Evolutionary conservation across 2,888 invertebrate species (phyloP).

Genomic region (Sinohyriopsis cumingii): DNA sequence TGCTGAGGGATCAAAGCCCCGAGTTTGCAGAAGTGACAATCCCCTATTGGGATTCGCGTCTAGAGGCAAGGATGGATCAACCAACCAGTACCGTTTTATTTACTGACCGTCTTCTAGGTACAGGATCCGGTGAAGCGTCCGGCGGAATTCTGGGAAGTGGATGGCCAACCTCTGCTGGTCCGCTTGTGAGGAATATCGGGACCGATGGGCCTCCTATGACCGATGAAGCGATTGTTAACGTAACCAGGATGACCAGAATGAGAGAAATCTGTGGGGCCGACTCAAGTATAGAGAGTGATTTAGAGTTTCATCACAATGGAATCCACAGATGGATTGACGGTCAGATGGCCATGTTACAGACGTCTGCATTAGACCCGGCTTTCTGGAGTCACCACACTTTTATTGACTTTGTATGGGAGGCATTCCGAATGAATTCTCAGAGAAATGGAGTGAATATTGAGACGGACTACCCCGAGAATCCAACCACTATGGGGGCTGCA

Average conservation of each 20-base stretch:
- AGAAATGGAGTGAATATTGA: constrained; percentile 13
- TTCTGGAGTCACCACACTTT: too few species aligned
- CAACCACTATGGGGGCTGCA: constrained; percentile 31
- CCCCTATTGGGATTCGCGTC: constrained; percentile 57
- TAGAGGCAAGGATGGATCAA: constrained; percentile 37
- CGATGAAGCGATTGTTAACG: constrained; percentile 35
- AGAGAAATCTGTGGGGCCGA: too few species aligned
- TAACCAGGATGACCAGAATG: constrained; percentile 23
- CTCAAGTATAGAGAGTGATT: too few species aligned
- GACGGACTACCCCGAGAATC: constrained; percentile 35
- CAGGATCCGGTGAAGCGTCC: constrained; percentile 42
- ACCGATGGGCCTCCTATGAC: constrained; percentile 45
- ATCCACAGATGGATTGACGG: too few species aligned
- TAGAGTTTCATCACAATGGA: too few species aligned
- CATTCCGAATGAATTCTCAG: constrained; percentile 43
- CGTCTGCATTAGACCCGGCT: too few species aligned
- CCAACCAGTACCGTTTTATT: constrained; percentile 46
- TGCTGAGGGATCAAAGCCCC: constrained; percentile 49
- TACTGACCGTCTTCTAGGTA: constrained; percentile 45
- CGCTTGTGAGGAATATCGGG: constrained; percentile 47
- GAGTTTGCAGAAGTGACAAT: constrained; percentile 43
- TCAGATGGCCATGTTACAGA: too few species aligned
- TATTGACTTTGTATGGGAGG: constrained; percentile 53
- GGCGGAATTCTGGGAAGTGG: constrained; percentile 48
- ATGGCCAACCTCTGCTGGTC: constrained; percentile 45